phyloP scores from a whole-genome alignment of 2,888 invertebrate species.

The Hyposoter dolosus region DNA sequence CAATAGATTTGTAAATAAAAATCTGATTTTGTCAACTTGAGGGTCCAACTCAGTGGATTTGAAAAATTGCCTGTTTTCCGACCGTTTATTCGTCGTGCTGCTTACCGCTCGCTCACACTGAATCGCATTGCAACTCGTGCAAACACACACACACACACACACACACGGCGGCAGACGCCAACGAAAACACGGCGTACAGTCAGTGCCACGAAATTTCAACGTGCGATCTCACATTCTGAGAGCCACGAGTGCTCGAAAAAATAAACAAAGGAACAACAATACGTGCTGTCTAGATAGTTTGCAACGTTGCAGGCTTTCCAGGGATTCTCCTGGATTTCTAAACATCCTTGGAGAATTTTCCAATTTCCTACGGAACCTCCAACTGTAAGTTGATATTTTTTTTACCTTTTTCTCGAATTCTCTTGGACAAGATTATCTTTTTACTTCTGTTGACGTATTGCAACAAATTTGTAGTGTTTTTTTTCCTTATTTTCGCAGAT shows the following conservation, averaged over 20 bases:
- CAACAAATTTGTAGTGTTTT: neutral
- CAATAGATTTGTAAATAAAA: too few species aligned
- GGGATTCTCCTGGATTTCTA: neutral
- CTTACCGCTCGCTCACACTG: neutral
- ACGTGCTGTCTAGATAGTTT: neutral
- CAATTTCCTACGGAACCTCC: neutral
- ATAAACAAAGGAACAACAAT: slow-evolving; percentile 2
- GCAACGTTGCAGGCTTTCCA: neutral
- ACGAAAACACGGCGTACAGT: neutral
- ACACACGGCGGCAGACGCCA: neutral
- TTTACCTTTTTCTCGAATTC: neutral
- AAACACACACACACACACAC: neutral
- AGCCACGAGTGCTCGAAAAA: neutral
- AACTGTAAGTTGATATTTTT: neutral
- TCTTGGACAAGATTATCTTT: neutral
- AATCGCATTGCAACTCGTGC: neutral
- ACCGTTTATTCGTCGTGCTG: neutral
- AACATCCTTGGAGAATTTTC: neutral
- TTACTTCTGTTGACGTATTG: neutral
- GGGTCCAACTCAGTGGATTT: too few species aligned
- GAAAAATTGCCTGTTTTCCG: neutral
- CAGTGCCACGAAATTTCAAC: slow-evolving; percentile 2
- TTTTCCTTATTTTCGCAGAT: neutral
- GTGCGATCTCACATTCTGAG: neutral
- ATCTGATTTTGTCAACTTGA: too few species aligned